Evolutionary conservation across 2,888 invertebrate species (phyloP), one percentile per base, ranked within the genome.

Genomic region (Dyspetes luteomarginatus): DNA sequence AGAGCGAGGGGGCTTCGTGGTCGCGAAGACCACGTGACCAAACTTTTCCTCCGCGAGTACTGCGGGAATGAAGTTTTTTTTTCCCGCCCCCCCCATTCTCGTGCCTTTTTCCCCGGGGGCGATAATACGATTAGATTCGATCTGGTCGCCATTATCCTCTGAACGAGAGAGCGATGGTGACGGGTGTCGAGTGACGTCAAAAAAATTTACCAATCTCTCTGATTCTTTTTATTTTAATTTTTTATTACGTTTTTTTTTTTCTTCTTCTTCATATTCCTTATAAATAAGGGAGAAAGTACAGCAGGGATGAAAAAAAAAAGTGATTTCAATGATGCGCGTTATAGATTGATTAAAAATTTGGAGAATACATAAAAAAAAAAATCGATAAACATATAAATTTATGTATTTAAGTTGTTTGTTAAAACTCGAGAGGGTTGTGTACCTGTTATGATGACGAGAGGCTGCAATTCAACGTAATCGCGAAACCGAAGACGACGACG

Each of bases 51-150:
- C n/a, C n/a, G n/a, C n/a, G n/a, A 60, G 58, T 74, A 80, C 79
- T 60, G 58, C 62, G 64, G 74, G 69, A 26, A 28, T 58, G 50
- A 68, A 78, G 52, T 41, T 64, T 24, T 58, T n/a, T n/a, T n/a
- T n/a, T n/a, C 26, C 65, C 62, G 55, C 9, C n/a, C 17, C 28
- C 0, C 15, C 24, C 22, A 22, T 41, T 43, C 50, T 19, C 62
- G 52, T 55, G 41, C 67, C n/a, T n/a, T 80, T 71, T 76, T 17
- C 26, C 43, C 77, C n/a, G n/a, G n/a, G 58, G n/a, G 22, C 71
- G 75, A 72, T 76, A 80, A 80, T 80, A 76, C 71, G 71, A 75
- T 76, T 80, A 76, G 62, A 80, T 62, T 80, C 80, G 76, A 76
- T 72, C 75, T 67, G 50, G 28, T 17, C 26, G 45, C 71, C 64